Conservation (phyloP, 2,113 vertebrate species). For the Triplophysa siluroides region DNA sequence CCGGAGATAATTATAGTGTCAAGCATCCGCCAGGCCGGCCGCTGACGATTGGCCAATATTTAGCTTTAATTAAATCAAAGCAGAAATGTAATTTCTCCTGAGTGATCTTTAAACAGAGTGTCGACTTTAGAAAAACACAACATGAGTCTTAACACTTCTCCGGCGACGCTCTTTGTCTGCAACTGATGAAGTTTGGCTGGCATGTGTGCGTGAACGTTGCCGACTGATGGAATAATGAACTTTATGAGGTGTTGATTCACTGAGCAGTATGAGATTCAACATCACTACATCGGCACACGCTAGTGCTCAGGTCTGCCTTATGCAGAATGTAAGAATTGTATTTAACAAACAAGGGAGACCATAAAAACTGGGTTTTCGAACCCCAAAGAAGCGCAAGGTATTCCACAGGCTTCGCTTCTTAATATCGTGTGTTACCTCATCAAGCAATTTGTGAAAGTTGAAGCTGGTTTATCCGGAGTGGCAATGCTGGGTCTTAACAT, state of each 20-base stretch:
- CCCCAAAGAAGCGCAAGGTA: too few species aligned
- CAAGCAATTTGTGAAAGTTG: too few species aligned
- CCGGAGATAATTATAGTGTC: constrained; percentile 82
- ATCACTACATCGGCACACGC: too few species aligned
- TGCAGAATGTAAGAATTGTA: too few species aligned
- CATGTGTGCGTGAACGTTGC: background rate
- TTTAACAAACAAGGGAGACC: too few species aligned
- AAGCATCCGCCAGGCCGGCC: constrained; percentile 71
- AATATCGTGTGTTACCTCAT: too few species aligned
- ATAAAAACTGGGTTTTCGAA: too few species aligned
- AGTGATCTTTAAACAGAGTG: constrained; percentile 68
- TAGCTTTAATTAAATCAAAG: constrained; percentile 84
- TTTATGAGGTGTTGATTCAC: constrained; percentile 29
- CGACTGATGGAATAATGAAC: constrained; percentile 16
- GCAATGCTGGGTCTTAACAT: too few species aligned
- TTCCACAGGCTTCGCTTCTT: too few species aligned
- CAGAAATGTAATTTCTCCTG: constrained; percentile 79
- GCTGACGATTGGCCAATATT: constrained; percentile 78
- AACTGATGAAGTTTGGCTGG: constrained; percentile 20
- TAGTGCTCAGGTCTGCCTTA: too few species aligned
- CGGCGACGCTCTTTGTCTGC: constrained; percentile 55
- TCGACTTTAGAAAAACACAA: constrained; percentile 69
- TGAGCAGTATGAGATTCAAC: background rate
- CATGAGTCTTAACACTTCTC: constrained; percentile 64
- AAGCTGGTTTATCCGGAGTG: too few species aligned